phyloP scores from a whole-genome alignment of 2,888 invertebrate genomes.

The Perizoma affinitatum region DNA sequence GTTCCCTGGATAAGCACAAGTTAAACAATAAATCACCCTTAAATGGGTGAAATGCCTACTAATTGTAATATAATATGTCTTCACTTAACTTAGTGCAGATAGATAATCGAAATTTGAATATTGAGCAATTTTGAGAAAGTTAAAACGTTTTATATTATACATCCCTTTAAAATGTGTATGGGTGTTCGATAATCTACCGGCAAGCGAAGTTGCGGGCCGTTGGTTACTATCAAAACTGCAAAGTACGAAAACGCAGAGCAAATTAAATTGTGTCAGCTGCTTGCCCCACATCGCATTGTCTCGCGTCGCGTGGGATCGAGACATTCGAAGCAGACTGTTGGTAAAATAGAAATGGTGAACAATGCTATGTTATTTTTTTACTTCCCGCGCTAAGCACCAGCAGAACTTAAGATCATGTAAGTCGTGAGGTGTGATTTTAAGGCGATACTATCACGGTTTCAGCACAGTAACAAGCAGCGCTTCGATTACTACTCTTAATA shows the following conservation, averaged over 20 bases:
- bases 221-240: slow-evolving; percentile 46
- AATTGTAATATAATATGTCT: no score
- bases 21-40: no score
- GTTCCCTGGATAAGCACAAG: no score
- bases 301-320: slow-evolving; percentile 68
- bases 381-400: slow-evolving; percentile 54
- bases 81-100: no score
- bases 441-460: neutral
- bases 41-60: no score
- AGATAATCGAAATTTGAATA: no score
- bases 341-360: slow-evolving; percentile 77
- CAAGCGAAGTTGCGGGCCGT: neutral
- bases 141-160: neutral
- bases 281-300: slow-evolving; percentile 81
- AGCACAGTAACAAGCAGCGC: no score
- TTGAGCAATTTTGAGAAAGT: neutral
- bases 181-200: neutral
- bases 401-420: slow-evolving; percentile 35
- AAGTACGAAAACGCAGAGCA: slow-evolving; percentile 64
- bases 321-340: slow-evolving; percentile 47
- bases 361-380: slow-evolving; percentile 65
- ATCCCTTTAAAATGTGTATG: neutral
- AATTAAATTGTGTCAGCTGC: slow-evolving; percentile 81
- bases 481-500: no score
- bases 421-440: slow-evolving; percentile 21